Base-by-base conservation (phyloP, 2,888 invertebrate species). In the Eupelmus urozonus region DNA sequence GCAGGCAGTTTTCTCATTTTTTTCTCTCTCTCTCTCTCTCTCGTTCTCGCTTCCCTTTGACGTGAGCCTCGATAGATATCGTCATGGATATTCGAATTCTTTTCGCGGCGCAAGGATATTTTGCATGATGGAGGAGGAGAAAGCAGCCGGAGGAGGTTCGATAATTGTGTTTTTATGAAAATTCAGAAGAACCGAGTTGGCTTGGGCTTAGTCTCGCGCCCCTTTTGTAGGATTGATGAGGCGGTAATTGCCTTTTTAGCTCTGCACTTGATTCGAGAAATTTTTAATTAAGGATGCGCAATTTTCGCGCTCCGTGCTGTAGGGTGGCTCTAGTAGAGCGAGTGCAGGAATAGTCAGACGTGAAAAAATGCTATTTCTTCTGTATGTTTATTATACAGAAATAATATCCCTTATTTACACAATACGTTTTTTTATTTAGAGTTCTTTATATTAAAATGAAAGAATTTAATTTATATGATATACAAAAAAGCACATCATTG, bases 91-190 rank as follows among this genome's bases (percentile, higher is more conserved):
- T 67, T 67, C 40, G 75, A 66, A 60, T 67, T 40, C 45, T 11
- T 51, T n/a, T n/a, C n/a, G n/a, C n/a, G n/a, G n/a, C n/a, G 59
- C 13, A 49, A 18, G 2, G 34, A 13, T n/a, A 72, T 72, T 63
- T 25, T 42, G 25, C 51, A 53, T 53, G 62, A 72, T 63, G 20
- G 16, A 57, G 16, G 27, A 45, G 16, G 29, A 49, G 57, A 11
- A 16, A n/a, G 9, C 3, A 16, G n/a, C 23, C 0, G 23, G 1
- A n/a, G n/a, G n/a, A 20, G 45, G 51, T 2, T 51, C 18, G 66
- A 66, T 74, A 59, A 74, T 74, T 66, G 74, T 57, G 34, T 74
- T 74, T 74, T 74, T 59, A 74, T 74, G 66, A 74, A 74, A 74
- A 74, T 59, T 66, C 59, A 40, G 9, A 34, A 3, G n/a, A n/a